Base-by-base conservation (phyloP, 2,113 vertebrate species). In the Hipposideros armiger region DNA sequence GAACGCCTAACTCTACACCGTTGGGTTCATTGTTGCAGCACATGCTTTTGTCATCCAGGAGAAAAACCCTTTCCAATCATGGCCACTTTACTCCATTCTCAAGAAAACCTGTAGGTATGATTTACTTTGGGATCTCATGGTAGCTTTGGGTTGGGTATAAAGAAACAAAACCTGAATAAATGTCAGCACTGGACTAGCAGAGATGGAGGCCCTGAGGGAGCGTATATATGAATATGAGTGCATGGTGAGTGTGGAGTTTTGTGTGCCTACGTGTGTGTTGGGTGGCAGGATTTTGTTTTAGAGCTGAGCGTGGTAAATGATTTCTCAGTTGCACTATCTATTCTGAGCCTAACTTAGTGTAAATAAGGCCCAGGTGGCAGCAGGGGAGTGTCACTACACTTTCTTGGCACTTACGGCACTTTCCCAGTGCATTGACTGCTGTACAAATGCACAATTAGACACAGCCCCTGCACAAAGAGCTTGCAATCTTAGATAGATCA, bases 311-410 rank as follows among this genome's bases (percentile, higher is more conserved):
- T 69, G 47, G 42, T 54, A 72, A 85, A 62, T 83, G 83, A 54
- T 58, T 86, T 85, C 9, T 84, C 42, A 50, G 40, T 54, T 73
- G 47, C 47, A 7, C 89, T 50, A 52, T 60, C 7, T 30, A 22
- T 74, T 84, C 72, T 36, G 60, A 90, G 74, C 28, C 11, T 90
- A 60, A 87, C 80, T 70, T 58, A 24, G 40, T 62, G 81, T 93
- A 76, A 90, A 92, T 84, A 96, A 96, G 81, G 95, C 89, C 84
- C 87, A 91, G 95, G 70, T 93, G 88, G 93, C 94, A 93, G 77
- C 67, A 85, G 72, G 93, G 52, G 24, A 54, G 74, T 54, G 45
- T 36, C 60, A 16, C 32, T 67, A 26, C 15, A 19, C 52, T 42
- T 93, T 62, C 62, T 70, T 6, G 72, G 60, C 83, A 40, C 73